A percentile compares a stretch with the other conserved stretches of the same genome.
phyloP scores from a whole-genome alignment of 2,113 vertebrate species.

The Halichoerus grypus region DNA sequence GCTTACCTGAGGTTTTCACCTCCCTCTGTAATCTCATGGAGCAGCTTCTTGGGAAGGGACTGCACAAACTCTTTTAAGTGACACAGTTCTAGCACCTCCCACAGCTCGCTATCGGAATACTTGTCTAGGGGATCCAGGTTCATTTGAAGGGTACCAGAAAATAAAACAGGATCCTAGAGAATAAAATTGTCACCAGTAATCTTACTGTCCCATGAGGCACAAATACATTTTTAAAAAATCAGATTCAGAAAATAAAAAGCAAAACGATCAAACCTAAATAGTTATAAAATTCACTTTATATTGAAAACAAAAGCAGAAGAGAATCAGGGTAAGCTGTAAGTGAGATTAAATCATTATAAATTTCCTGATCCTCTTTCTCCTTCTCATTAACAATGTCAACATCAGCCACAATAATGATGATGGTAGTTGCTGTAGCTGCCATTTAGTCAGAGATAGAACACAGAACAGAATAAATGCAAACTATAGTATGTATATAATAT shows the following conservation, averaged over 20 bases:
- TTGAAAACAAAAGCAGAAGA: not conserved
- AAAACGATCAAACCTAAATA: not conserved
- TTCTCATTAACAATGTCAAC: not conserved
- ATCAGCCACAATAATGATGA: not conserved
- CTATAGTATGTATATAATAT: not conserved
- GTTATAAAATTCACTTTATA: not conserved
- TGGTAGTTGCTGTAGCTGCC: not conserved
- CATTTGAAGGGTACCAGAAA: slow-evolving; percentile 84
- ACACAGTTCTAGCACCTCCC: slow-evolving; percentile 84
- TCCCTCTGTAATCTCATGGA: slow-evolving; percentile 84
- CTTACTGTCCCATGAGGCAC: not conserved
- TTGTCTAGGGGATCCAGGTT: slow-evolving; percentile 86
- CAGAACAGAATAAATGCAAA: not conserved
- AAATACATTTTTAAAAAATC: not conserved
- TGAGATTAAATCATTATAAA: not conserved
- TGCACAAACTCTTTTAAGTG: slow-evolving; percentile 85
- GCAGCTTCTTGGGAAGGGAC: slow-evolving; percentile 84
- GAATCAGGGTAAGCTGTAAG: not conserved
- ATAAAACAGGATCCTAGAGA: slow-evolving; percentile 83
- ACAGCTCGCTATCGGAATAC: slow-evolving; percentile 83
- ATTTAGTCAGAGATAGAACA: not conserved
- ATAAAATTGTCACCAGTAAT: not conserved
- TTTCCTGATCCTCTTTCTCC: not conserved
- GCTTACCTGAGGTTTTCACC: slow-evolving; percentile 86
- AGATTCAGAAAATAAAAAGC: not conserved